phyloP scores from a whole-genome alignment of 1,140 invertebrate species.

The Plodia interpunctella region DNA sequence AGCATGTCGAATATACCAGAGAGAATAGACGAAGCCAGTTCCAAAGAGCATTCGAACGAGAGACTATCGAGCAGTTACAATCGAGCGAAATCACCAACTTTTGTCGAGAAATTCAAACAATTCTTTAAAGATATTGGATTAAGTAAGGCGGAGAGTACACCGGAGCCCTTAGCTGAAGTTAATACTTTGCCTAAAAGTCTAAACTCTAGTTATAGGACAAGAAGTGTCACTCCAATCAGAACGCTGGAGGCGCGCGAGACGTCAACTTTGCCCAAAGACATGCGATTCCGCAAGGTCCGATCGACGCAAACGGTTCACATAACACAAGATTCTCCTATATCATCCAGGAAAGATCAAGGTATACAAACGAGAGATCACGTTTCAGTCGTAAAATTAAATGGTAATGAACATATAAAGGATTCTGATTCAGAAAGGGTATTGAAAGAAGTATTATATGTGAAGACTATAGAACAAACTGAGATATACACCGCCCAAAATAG shows the following conservation, averaged over 20 bases:
- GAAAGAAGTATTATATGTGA: conserved; percentile 56
- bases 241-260: conserved; percentile 44
- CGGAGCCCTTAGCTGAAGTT: conserved; percentile 24
- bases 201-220: conserved; percentile 50
- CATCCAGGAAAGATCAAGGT: conserved; percentile 25
- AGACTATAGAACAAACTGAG: conserved; percentile 50
- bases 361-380: conserved; percentile 50
- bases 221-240: conserved; percentile 43
- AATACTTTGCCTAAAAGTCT: conserved; percentile 58
- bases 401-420: conserved; percentile 54
- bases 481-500: conserved; percentile 56
- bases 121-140: conserved; percentile 67
- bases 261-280: conserved; percentile 65
- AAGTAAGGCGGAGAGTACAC: conserved; percentile 44
- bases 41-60: conserved; percentile 50
- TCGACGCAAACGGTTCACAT: conserved; percentile 67
- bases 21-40: conserved; percentile 54
- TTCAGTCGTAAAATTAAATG: conserved; percentile 59
- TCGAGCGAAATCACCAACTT: conserved; percentile 63
- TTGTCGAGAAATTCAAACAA: conserved; percentile 68
- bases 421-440: conserved; percentile 41
- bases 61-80: conserved; percentile 57
- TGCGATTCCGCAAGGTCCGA: conserved; percentile 63
- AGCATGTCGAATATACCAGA: conserved; percentile 68
- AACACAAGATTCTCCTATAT: conserved; percentile 52